A percentile compares a stretch with the other conserved stretches of the same genome.
Conservation (phyloP, 1,140 invertebrate species). For the Heliconius hermathena region DNA sequence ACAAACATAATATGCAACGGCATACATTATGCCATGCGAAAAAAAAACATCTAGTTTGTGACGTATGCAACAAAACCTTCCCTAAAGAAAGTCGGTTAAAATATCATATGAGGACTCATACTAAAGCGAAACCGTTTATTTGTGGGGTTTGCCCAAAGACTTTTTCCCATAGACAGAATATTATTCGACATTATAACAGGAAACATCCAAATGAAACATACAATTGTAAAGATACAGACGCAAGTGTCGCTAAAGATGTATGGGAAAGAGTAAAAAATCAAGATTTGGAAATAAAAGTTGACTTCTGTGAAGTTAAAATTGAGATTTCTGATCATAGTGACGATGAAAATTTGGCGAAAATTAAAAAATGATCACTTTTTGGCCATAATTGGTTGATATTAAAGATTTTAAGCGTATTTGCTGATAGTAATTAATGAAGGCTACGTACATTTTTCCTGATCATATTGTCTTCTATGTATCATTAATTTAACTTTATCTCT, state of each 20-base stretch:
- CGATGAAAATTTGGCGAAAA: background rate
- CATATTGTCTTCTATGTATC: no score
- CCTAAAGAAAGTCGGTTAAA: conserved; percentile 88
- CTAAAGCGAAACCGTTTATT: conserved; percentile 90
- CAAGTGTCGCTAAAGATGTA: conserved; percentile 50
- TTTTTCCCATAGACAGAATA: conserved; percentile 88
- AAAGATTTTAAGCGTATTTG: no score
- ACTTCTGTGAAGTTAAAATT: conserved; percentile 12
- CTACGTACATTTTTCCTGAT: no score
- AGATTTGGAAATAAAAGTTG: conserved; percentile 14
- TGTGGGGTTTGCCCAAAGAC: conserved; percentile 95
- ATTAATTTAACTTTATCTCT: no score
- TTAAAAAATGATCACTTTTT: background rate
- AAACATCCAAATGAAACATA: conserved; percentile 60
- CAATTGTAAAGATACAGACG: conserved; percentile 54
- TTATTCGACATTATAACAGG: conserved; percentile 56
- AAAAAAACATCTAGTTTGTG: conserved; percentile 90
- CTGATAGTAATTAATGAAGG: no score
- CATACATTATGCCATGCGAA: conserved; percentile 92
- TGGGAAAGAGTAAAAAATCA: conserved; percentile 52
- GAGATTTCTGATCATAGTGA: conserved; percentile 1
- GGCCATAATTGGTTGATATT: no score
- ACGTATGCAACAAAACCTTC: conserved; percentile 93
- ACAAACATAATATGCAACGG: conserved; percentile 90
- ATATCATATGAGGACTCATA: conserved; percentile 91